Conservation (phyloP, 2,113 vertebrate genomes). For the Argyrosomus japonicus region DNA sequence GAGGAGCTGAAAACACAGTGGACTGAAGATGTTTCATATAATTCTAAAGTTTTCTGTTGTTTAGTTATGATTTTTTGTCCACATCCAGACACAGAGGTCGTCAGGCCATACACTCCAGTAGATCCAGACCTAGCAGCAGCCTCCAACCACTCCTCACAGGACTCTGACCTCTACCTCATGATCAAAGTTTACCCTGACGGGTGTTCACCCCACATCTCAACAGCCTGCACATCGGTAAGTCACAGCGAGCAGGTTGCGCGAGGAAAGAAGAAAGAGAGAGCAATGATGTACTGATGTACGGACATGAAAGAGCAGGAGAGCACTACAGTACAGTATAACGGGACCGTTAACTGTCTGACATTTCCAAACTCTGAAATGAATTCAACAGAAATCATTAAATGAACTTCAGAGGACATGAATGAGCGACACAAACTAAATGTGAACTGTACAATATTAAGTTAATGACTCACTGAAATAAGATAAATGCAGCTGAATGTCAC, state of each 20-base stretch:
- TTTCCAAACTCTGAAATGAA: too few species aligned
- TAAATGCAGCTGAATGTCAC: neutral
- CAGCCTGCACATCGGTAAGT: constrained; percentile 87
- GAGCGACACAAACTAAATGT: neutral
- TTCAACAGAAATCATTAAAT: neutral
- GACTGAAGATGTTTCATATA: neutral
- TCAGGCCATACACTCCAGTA: constrained; percentile 95
- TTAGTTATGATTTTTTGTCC: neutral
- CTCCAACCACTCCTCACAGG: constrained; percentile 40
- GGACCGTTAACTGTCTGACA: too few species aligned
- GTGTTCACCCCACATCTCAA: constrained; percentile 88
- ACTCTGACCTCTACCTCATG: constrained; percentile 89
- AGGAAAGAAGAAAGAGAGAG: too few species aligned
- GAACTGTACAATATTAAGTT: neutral
- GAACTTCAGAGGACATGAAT: neutral
- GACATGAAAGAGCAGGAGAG: neutral
- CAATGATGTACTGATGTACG: neutral
- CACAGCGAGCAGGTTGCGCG: neutral
- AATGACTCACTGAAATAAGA: neutral
- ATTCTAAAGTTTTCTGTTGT: neutral
- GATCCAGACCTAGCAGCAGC: constrained; percentile 81
- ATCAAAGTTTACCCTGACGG: constrained; percentile 94
- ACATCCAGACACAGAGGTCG: constrained; percentile 87
- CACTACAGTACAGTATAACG: neutral
- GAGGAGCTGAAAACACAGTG: neutral